Percentiles rank a stretch among this genome's conserved stretches.
Conservation (phyloP, 1,140 invertebrate genomes). For the Musca vetustissima region DNA sequence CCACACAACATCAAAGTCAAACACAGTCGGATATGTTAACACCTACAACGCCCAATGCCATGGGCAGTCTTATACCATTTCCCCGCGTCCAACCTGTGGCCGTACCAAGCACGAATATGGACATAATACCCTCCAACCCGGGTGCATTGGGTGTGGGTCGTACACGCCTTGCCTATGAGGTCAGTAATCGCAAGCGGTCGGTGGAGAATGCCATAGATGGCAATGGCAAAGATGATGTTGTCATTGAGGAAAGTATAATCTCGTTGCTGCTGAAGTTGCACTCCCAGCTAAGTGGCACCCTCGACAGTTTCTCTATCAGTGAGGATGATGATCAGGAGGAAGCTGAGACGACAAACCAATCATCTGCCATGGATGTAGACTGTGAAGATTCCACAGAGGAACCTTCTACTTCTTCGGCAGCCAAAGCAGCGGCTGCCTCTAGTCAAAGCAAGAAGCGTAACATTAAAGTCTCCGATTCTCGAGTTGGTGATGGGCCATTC, state of each 20-base stretch:
- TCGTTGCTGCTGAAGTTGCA: slow-evolving; percentile 91
- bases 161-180: slow-evolving; percentile 35
- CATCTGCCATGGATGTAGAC: slow-evolving; percentile 46
- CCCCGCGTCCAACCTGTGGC: slow-evolving; percentile 53
- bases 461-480: slow-evolving; percentile 52
- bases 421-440: slow-evolving; percentile 28
- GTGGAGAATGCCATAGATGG: slow-evolving; percentile 49
- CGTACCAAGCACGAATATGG: slow-evolving; percentile 48
- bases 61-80: slow-evolving; percentile 51
- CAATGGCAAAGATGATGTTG: slow-evolving; percentile 60
- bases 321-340: slow-evolving; percentile 48
- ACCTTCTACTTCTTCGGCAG: slow-evolving; percentile 41
- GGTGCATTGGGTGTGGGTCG: slow-evolving; percentile 25
- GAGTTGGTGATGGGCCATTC: slow-evolving; percentile 85
- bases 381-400: slow-evolving; percentile 50
- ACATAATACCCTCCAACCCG: slow-evolving; percentile 48
- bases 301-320: slow-evolving; percentile 71
- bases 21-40: slow-evolving; percentile 50
- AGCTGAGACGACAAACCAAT: neutral
- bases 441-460: slow-evolving; percentile 27
- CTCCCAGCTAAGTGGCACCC: slow-evolving; percentile 80
- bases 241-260: slow-evolving; percentile 87
- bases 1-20: slow-evolving; percentile 24
- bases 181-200: slow-evolving; percentile 43
- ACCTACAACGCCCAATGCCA: slow-evolving; percentile 42